A percentile compares a stretch with the other conserved stretches of the same genome.
These are phyloP conservation scores for Cotesia glomerata DNA, from an alignment of 1,140 invertebrate species.

Conservation along the genomic window DNA sequence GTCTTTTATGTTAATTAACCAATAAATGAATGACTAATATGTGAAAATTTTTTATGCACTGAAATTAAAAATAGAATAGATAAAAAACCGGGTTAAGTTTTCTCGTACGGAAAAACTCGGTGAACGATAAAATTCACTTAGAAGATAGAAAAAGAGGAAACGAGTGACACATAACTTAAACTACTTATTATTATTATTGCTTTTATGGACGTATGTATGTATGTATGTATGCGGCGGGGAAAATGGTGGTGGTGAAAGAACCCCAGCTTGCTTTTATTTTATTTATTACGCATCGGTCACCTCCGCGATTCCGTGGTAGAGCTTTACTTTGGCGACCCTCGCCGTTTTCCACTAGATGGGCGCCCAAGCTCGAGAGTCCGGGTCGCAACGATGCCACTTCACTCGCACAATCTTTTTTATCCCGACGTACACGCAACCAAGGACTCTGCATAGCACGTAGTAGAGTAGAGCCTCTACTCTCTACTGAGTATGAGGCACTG, in stretches of 20 bases:
- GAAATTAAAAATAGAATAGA: constrained; percentile 19
- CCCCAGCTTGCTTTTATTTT: constrained; percentile 32
- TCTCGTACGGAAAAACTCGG: constrained; percentile 22
- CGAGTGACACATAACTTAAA: not conserved
- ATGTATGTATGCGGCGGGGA: not conserved
- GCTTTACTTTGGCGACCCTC: constrained; percentile 32
- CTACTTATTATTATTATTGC: not conserved
- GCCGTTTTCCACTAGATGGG: constrained; percentile 11
- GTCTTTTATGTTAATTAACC: too few species aligned
- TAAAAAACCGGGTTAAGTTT: constrained; percentile 23
- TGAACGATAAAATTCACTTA: constrained; percentile 21
- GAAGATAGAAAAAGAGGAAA: constrained; percentile 12
- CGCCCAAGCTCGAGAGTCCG: constrained; percentile 2
- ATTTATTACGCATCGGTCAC: constrained; percentile 42
- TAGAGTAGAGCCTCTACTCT: too few species aligned
- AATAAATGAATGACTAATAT: too few species aligned
- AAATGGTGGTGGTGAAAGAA: not conserved
- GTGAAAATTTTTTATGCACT: too few species aligned
- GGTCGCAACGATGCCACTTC: not conserved
- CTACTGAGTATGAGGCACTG: too few species aligned
- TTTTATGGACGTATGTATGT: too few species aligned
- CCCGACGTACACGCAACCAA: not conserved
- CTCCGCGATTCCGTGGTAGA: constrained; percentile 28
- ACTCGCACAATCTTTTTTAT: constrained; percentile 22
- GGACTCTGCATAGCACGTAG: not conserved